A percentile compares a stretch with the other conserved stretches of the same genome.
Evolutionary conservation across 2,797 vertebrate species (phyloP).

Genomic region (Acropternis orthonyx): DNA sequence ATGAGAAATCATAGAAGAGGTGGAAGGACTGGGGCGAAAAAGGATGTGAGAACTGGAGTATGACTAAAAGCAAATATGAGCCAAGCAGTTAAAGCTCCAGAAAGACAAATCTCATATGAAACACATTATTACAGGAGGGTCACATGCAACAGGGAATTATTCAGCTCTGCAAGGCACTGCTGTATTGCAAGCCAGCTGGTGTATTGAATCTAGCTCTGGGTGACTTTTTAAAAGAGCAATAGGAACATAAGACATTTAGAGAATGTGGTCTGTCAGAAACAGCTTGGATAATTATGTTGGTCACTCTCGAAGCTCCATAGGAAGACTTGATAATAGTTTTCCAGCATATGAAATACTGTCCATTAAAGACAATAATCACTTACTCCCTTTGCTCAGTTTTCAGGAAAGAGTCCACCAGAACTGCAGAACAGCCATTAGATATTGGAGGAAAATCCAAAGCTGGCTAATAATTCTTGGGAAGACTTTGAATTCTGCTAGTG

Average conservation of each 20-base stretch:
- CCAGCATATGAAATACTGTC: not conserved
- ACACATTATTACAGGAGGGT: not conserved
- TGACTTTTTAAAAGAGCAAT: not conserved
- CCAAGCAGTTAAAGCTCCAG: not conserved
- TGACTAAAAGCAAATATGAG: not conserved
- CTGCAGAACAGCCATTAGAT: not conserved
- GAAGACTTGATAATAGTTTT: not conserved
- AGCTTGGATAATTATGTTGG: not conserved
- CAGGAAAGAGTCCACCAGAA: not conserved
- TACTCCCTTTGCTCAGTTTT: not conserved
- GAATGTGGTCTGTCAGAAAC: not conserved
- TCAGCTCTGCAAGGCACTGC: not conserved
- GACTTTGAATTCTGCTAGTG: fast-evolving
- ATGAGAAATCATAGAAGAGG: not conserved
- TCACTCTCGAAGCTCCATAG: not conserved
- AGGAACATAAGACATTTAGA: not conserved
- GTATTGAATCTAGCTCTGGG: not conserved
- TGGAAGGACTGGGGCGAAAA: not conserved
- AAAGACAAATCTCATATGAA: not conserved
- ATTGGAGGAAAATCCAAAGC: not conserved
- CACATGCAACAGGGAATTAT: not conserved
- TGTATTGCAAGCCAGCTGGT: not conserved
- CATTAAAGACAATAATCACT: not conserved
- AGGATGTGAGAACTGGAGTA: not conserved
- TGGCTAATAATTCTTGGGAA: not conserved